Base-by-base conservation (phyloP, 2,888 invertebrate genomes). In the Hirtodrosophila histrioides region DNA sequence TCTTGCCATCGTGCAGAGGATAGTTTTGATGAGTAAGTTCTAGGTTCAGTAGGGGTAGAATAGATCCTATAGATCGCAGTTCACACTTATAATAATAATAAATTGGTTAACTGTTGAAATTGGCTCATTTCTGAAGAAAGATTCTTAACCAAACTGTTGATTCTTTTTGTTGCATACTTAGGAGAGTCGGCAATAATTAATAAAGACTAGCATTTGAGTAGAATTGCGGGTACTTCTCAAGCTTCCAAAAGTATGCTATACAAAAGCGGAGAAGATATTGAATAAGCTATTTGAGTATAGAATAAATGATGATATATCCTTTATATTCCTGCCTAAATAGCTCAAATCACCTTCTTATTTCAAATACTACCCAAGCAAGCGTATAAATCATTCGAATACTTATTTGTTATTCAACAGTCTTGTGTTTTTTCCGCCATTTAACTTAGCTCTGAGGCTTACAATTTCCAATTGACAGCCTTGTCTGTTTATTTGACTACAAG, bases 401-500 rank as follows among this genome's bases (percentile, higher is more conserved):
- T 3, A 33, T 53, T 8, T 37, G 1, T 3, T 11, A 36, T n/a
- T 36, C 5, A 9, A 4, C 5, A 45, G 6, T 50, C 24, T 12
- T 17, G 27, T 33, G 31, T 35, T 44, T 23, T 12, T 39, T 37
- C 11, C 40, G 41, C 33, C 37, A 35, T 33, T 57, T 55, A 58
- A 48, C 46, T 41, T 23, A 8, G 43, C 36, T 43, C 36, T 43
- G 11, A 35, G 29, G 44, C 31, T 49, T 40, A 57, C 65, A 46
- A 43, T 72, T 78, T 79, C 12, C 44, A 39, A 60, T 64, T 76
- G 74, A 69, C 71, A 67, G 68, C 31, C 49, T 72, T 68, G 64
- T 72, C 72, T 54, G 70, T 68, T 77, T 69, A 60, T 75, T 87
- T 78, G 79, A 70, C 67, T 71, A 70, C 66, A 69, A 76, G 74